Evolutionary conservation across 2,888 invertebrate genomes (phyloP), one percentile per base, ranked within the genome.

Genomic region (Hypolimnas misippus): DNA sequence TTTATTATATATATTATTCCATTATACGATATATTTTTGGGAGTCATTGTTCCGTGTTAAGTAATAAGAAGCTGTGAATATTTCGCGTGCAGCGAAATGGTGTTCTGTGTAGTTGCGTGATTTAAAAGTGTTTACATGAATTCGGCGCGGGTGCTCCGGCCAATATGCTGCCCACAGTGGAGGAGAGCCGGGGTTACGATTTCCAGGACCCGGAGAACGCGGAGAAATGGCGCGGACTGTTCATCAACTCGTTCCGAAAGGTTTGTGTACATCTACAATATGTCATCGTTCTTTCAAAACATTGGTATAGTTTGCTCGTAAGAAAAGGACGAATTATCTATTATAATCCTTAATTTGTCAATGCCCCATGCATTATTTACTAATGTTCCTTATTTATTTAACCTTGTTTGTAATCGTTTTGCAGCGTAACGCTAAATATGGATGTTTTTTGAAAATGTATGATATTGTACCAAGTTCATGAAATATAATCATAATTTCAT

Each of bases 211-310:
- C 95, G 82, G 97, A 97, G 87, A 98, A 97, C 92, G 94, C 95
- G 76, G 94, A 94, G 74, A 98, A 98, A 94, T 98, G 98, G 98
- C 96, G 96, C 82, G 97, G 98, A 71, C 93, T 98, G 72, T 96
- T 98, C 88, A 95, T 97, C 82, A 95, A 94, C 80, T 95, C 98
- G 55, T 93, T 98, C 78, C 95, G 95, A 87, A 97, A 97, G 96
- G 98, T 98, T 92, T 86, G 87, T 82, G 66, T 78, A 76, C 73
- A 76, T 76, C 68, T 78, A 76, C 74, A 76, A 76, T 70, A 69
- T 71, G 72, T 70, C 71, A 70, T 38, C 61, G 46, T 49, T 55
- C 40, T n/a, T 54, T 62, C 69, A 71, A 69, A 70, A 72, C 69
- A 70, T 55, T 65, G 53, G 16, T 42, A 14, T 21, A 25, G 51